Evolutionary conservation across 92 coral and sea anemone species (phyloP), one percentile per base, ranked within the genome.

Genomic region (Parazoanthus swiftii): DNA sequence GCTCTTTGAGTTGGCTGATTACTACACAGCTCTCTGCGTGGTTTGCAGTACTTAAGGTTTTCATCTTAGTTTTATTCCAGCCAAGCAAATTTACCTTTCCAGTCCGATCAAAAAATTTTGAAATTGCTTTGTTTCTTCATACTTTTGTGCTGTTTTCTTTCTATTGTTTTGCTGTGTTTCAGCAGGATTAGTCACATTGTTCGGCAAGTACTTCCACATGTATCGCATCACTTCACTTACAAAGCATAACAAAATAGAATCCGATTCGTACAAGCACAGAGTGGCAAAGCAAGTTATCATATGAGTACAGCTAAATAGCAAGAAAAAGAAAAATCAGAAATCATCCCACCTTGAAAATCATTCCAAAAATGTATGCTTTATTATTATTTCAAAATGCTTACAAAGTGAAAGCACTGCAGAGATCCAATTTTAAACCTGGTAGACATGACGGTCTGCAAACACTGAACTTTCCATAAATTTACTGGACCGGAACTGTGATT

Each of bases 261-360:
- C 86, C 85, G 85, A 80, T 80, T 37, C 85, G 26, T 39, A 39
- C 42, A 4, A 39, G 42, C 33, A 29, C 33, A 29, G 33, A 29
- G 33, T 29, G 33, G 33, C 33, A 29, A 29, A 38, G 63, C 74
- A 59, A 13, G 21, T 13, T 18, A 66, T 37, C 38, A 82, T 58
- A 82, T 58, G 86, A 82, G 78, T 82, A 73, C 65, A 56, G 85
- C 20, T 56, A 68, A 85, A 85, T 73, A 85, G 67, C 51, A 36
- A 76, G 80, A 76, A 76, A 76, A 76, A 36, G 44, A n/a, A 36
- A 76, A 76, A 21, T 43, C 80, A 25, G 80, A 76, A 76, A 76
- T 76, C 80, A 76, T 76, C 43, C 43, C 25, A 33, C 80, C 74
- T 66, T 25, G 23, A 66, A 66, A 66, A 65, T 65, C 71, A 65